A percentile compares a stretch with the other conserved stretches of the same genome.
Conservation (phyloP, 2,113 vertebrate species). For the Girardinichthys multiradiatus region DNA sequence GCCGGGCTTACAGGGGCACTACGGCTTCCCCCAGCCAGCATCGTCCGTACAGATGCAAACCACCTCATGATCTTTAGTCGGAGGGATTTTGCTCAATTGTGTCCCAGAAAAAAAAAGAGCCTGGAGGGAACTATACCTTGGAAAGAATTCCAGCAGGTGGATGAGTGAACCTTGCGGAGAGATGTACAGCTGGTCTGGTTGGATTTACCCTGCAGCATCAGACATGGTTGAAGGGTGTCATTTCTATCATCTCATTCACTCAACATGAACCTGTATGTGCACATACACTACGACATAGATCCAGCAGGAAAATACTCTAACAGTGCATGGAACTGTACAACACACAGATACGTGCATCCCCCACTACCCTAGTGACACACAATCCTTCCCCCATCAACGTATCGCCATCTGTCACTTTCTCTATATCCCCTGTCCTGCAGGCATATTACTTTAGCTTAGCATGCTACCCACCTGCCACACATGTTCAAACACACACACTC, state of each 20-base stretch:
- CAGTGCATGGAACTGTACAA: conserved; percentile 20
- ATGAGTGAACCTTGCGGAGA: background rate
- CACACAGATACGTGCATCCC: conserved; percentile 13
- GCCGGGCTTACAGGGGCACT: conserved; percentile 69
- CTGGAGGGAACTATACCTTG: background rate
- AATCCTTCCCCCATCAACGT: conserved; percentile 54
- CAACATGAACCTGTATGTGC: conserved; percentile 23
- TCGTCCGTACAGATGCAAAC: conserved; percentile 62
- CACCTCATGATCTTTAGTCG: conserved; percentile 69
- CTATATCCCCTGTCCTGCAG: conserved; percentile 14
- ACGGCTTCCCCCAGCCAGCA: conserved; percentile 59
- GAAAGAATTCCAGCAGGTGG: conserved; percentile 18
- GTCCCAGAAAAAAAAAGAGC: conserved; percentile 4
- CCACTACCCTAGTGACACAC: conserved; percentile 60
- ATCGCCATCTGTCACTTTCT: conserved; percentile 64
- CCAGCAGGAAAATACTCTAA: conserved; percentile 24
- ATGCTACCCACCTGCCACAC: conserved; percentile 4
- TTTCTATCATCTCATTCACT: background rate
- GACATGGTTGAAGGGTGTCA: conserved; percentile 6
- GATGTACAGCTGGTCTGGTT: background rate
- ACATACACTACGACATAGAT: conserved; percentile 43
- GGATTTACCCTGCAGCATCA: conserved; percentile 6
- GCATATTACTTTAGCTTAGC: conserved; percentile 27
- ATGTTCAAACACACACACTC: conserved; percentile 6
- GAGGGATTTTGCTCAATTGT: background rate